Evolutionary conservation across 2,888 invertebrate genomes (phyloP).

Genomic region (Orthosia cruda): DNA sequence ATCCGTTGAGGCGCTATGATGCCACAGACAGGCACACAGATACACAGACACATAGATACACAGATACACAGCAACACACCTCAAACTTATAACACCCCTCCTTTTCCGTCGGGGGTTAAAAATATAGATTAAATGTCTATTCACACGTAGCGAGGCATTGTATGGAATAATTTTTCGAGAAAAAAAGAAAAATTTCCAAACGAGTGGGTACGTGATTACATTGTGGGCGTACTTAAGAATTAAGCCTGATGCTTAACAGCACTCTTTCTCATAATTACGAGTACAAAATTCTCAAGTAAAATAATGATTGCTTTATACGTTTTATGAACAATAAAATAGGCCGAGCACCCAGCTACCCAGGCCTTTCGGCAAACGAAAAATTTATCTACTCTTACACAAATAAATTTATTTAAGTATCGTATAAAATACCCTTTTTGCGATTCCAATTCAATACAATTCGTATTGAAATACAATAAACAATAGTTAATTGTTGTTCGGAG

Average conservation of each 20-base stretch:
- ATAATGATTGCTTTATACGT: conserved; percentile 49
- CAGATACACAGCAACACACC: no score
- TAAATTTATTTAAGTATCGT: conserved; percentile 75
- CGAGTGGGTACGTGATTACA: background rate
- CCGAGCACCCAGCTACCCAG: conserved; percentile 18
- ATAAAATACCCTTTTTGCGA: conserved; percentile 77
- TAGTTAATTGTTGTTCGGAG: conserved; percentile 79
- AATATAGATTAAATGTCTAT: no score
- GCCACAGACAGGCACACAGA: no score
- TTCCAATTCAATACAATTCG: conserved; percentile 76
- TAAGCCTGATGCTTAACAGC: conserved; percentile 18
- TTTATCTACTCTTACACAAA: conserved; percentile 70
- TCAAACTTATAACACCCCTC: no score
- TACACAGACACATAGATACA: no score
- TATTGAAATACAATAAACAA: conserved; percentile 83
- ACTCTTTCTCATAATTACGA: conserved; percentile 38
- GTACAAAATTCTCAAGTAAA: conserved; percentile 28
- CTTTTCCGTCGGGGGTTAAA: no score
- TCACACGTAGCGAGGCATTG: background rate
- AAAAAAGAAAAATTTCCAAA: background rate
- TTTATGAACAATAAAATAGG: conserved; percentile 56
- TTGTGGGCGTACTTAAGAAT: conserved; percentile 6
- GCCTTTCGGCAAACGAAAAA: conserved; percentile 55
- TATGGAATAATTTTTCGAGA: background rate
- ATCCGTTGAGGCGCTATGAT: no score